phyloP scores from a whole-genome alignment of 2,113 vertebrate species.

The Pheucticus melanocephalus region DNA sequence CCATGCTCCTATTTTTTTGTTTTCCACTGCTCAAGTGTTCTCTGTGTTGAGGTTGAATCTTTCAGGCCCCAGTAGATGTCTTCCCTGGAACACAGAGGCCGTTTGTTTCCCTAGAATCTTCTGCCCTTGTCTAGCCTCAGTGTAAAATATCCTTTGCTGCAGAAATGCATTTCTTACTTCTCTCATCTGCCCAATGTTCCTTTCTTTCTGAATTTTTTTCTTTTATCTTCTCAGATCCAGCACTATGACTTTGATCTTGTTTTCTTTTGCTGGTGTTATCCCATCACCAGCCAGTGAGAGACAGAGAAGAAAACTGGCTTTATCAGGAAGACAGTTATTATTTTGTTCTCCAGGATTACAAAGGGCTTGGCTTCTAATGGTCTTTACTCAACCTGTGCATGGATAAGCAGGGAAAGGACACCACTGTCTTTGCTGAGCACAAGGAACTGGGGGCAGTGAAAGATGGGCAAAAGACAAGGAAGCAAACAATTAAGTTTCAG shows the following conservation, averaged over 20 bases:
- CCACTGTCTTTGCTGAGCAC: background rate
- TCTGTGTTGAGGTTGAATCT: constrained; percentile 10
- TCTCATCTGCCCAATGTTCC: background rate
- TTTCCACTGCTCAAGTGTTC: background rate
- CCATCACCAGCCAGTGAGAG: background rate
- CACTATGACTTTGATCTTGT: background rate
- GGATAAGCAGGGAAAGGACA: background rate
- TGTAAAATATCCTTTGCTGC: background rate
- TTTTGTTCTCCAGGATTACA: background rate
- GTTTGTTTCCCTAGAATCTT: background rate
- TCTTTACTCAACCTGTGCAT: background rate
- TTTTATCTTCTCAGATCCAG: background rate
- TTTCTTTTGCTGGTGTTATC: background rate
- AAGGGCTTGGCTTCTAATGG: background rate
- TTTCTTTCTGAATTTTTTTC: background rate
- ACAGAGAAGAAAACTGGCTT: background rate
- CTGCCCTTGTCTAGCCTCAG: background rate
- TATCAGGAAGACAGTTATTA: background rate
- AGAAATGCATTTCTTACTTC: background rate
- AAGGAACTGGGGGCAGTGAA: background rate
- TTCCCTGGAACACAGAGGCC: background rate
- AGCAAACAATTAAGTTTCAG: background rate
- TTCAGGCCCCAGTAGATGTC: background rate
- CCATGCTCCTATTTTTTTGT: background rate
- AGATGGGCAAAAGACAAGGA: background rate